Base-by-base conservation (phyloP, 2,113 vertebrate species). In the Hyaena hyaena region DNA sequence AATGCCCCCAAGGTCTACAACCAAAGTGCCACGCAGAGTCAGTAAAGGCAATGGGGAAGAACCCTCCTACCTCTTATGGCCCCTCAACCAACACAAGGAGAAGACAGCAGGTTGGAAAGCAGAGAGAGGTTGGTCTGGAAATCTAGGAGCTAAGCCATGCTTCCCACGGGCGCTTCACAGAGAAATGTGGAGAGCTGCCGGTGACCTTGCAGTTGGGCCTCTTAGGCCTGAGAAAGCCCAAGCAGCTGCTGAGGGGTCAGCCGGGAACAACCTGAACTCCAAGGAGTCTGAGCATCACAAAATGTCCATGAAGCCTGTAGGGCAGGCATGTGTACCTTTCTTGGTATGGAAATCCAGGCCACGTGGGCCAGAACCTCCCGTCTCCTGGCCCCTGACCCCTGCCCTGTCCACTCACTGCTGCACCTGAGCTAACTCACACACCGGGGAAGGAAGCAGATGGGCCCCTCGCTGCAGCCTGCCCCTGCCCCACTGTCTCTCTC, bases 31-130 rank as follows among this genome's bases (percentile, higher is more conserved):
- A 10, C 1, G 58, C 24, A 5, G 45, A 19, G 43, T 1, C 24
- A 21, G 50, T 33, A 68, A 66, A 68, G n/a, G 71, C 73, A 43
- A 85, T 8, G 33, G 58, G 28, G 26, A 58, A 33, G 65, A 43
- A 4, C 24, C 39, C 2, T 1, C n/a, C 45, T 5, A 48, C 14
- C 12, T 23, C 71, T 80, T 11, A 4, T 0, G 65, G 87, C 24
- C 33, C n/a, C 33, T 55, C 15, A 26, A n/a, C 71, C 48, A 58
- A 61, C 65, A 65, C 77, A 61, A 71, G 89, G 77, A 16, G 12
- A 11, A 31, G 63, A 10, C 16, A 19, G 24, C 0, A 7, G 45
- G 35, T 50, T 1, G 7, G 66, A 63, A 33, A 19, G 21, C 1
- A 28, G 80, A 85, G 28, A 71, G 61, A 16, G 53, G 53, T 63